phyloP scores from a whole-genome alignment of 2,888 invertebrate species.

The Sabellastarte sp. region DNA sequence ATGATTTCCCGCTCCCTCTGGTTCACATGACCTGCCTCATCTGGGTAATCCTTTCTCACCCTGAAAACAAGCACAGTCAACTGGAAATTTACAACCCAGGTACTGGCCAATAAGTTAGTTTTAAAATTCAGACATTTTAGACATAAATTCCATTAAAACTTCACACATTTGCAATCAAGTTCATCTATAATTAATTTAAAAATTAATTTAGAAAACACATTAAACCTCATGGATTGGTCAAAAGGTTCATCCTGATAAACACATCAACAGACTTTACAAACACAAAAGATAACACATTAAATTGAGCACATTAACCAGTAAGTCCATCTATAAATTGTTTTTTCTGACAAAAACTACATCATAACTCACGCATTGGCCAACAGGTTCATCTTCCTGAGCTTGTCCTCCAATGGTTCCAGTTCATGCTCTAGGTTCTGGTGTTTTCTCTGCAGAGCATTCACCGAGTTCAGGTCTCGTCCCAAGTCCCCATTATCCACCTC shows the following conservation, averaged over 20 bases:
- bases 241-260: too few species aligned
- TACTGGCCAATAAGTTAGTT: background rate
- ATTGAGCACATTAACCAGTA: too few species aligned
- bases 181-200: too few species aligned
- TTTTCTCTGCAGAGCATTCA: slow-evolving; percentile 83
- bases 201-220: too few species aligned
- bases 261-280: too few species aligned
- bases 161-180: too few species aligned
- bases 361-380: slow-evolving; percentile 80
- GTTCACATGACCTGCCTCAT: slow-evolving; percentile 82
- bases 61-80: slow-evolving; percentile 57
- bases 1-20: slow-evolving; percentile 80
- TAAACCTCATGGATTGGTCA: too few species aligned
- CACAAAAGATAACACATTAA: too few species aligned
- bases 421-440: slow-evolving; percentile 82
- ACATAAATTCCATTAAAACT: too few species aligned
- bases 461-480: slow-evolving; percentile 82
- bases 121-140: slow-evolving; percentile 3
- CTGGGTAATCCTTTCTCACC: slow-evolving; percentile 89
- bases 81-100: background rate
- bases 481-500: slow-evolving; percentile 57
- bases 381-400: slow-evolving; percentile 79
- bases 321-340: too few species aligned
- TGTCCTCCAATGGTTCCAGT: slow-evolving; percentile 89
- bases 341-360: too few species aligned